Percentiles rank a stretch among this genome's conserved stretches.
These are phyloP conservation scores for Mimumesa dahlbomi DNA, from an alignment of 2,888 invertebrate genomes.

Conservation along the genomic window DNA sequence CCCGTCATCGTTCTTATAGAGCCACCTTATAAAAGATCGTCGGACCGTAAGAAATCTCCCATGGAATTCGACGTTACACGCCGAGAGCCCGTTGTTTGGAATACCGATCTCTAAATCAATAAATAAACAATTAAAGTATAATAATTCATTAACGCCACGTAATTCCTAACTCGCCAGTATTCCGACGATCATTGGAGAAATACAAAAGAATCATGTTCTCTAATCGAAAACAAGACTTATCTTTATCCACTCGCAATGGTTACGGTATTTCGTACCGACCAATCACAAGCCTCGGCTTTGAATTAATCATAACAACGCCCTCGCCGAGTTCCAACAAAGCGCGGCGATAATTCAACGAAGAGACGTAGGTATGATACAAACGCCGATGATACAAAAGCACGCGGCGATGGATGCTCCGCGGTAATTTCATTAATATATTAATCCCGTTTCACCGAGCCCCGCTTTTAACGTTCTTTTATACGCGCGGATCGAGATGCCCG, in stretches of 20 bases:
- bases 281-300: not conserved
- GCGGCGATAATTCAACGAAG: not conserved
- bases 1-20: conserved; percentile 31
- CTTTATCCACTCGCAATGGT: too few species aligned
- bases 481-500: conserved; percentile 28
- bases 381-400: not conserved
- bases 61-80: conserved; percentile 16
- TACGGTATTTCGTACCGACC: too few species aligned
- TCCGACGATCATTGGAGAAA: too few species aligned
- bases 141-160: not conserved
- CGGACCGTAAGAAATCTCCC: conserved; percentile 4
- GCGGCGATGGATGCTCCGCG: not conserved
- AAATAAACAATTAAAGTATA: not conserved
- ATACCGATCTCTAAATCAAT: not conserved
- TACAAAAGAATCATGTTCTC: too few species aligned
- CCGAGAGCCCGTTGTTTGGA: too few species aligned
- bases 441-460: conserved; percentile 43
- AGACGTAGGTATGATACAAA: too few species aligned
- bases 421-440: conserved; percentile 49
- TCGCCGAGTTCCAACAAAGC: not conserved
- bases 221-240: too few species aligned
- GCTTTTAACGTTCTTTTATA: conserved; percentile 16
- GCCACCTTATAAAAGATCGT: not conserved
- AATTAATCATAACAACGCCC: not conserved
- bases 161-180: too few species aligned